Evolutionary conservation across 2,797 vertebrate genomes (phyloP).

Genomic region (Hafferia zeledoni): DNA sequence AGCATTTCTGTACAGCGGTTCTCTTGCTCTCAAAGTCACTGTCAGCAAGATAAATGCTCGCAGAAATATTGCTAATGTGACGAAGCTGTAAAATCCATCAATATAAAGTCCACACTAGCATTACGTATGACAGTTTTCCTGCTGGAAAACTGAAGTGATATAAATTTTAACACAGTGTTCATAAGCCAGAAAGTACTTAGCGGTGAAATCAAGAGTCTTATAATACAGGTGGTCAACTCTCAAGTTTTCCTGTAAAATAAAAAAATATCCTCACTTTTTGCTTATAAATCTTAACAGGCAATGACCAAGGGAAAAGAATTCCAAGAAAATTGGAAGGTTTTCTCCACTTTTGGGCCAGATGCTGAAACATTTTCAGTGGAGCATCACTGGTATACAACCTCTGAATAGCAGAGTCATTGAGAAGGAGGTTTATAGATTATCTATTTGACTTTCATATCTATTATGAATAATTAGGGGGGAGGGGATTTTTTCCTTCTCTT

Average conservation of each 20-base stretch:
- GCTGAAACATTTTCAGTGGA: not conserved
- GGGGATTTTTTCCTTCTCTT: accelerated
- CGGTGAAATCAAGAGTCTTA: not conserved
- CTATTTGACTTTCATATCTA: not conserved
- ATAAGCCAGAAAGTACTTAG: not conserved
- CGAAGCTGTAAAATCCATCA: constrained; percentile 34
- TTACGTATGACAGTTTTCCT: not conserved
- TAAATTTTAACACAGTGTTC: not conserved
- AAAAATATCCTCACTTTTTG: not conserved
- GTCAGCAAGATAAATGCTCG: constrained; percentile 10
- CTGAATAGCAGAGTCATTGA: not conserved
- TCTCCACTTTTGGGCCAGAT: not conserved
- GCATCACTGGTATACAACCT: not conserved
- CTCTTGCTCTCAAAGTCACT: constrained; percentile 3
- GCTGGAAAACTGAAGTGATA: not conserved
- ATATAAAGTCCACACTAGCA: not conserved
- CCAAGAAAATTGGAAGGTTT: not conserved
- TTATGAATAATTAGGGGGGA: accelerated
- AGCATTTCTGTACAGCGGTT: not conserved
- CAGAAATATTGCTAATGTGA: constrained; percentile 23
- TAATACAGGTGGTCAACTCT: not conserved
- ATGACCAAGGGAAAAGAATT: not conserved
- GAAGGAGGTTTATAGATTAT: not conserved
- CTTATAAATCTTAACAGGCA: not conserved
- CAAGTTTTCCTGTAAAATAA: not conserved